Percentiles rank a stretch among this genome's conserved stretches.
Conservation (phyloP, 1,140 invertebrate species). For the Melanaphis sacchari region DNA sequence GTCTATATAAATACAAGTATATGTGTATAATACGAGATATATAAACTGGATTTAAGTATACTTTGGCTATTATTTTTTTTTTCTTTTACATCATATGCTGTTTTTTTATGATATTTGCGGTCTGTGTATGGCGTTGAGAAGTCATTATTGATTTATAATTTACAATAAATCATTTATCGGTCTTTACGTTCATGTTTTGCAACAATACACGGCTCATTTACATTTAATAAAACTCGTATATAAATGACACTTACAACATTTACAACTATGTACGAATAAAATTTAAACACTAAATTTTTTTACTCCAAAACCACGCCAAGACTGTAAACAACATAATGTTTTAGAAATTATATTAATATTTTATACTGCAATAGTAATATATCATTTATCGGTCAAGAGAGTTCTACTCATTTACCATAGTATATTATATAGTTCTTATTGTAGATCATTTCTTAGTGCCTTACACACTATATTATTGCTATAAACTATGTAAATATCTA, state of each 20-base stretch:
- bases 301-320: neutral
- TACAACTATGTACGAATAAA: neutral
- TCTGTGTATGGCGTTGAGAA: neutral
- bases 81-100: neutral
- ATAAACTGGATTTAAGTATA: neutral
- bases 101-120: neutral
- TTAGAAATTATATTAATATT: neutral
- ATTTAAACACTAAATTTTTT: neutral
- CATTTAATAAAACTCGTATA: neutral
- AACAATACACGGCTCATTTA: neutral
- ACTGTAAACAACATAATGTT: neutral
- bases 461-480: too few relatives aligned
- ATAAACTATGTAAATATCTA: too few relatives aligned
- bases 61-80: neutral
- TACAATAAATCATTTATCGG: neutral
- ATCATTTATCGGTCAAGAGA: neutral
- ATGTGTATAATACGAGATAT: neutral
- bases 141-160: constrained; percentile 12
- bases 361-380: neutral
- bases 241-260: neutral
- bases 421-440: neutral
- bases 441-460: neutral
- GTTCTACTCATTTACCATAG: neutral
- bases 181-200: neutral
- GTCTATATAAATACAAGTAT: neutral